These are phyloP conservation scores for Cephalotes varians DNA, from an alignment of 2,888 invertebrate genomes.

Conservation along the genomic window DNA sequence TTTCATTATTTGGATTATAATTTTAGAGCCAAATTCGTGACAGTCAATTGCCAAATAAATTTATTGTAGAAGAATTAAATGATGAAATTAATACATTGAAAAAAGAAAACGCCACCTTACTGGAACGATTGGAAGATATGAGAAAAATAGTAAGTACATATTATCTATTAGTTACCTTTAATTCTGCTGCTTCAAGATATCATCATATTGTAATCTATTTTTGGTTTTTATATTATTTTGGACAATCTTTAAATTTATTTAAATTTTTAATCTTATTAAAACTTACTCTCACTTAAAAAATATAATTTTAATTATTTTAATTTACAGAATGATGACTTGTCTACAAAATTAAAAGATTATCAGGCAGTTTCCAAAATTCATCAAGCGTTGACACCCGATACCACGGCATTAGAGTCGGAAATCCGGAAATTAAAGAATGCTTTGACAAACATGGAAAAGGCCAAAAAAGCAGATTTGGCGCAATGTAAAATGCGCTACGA, in stretches of 20 bases:
- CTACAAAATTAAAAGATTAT: slow-evolving; percentile 93
- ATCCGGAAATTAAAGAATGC: slow-evolving; percentile 89
- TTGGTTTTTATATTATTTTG: background rate
- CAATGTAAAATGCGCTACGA: slow-evolving; percentile 95
- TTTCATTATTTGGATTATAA: background rate
- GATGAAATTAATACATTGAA: slow-evolving; percentile 90
- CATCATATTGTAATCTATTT: background rate
- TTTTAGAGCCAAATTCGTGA: slow-evolving; percentile 79
- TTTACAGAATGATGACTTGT: slow-evolving; percentile 91
- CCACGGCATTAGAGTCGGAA: slow-evolving; percentile 91
- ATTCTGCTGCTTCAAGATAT: background rate
- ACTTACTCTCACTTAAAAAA: background rate
- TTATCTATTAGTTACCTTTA: background rate
- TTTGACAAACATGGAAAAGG: slow-evolving; percentile 90
- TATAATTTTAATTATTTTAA: background rate
- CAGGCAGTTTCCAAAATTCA: slow-evolving; percentile 94
- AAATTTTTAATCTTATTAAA: background rate
- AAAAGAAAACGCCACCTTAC: slow-evolving; percentile 89
- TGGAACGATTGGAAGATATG: slow-evolving; percentile 90
- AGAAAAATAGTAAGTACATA: slow-evolving; percentile 87
- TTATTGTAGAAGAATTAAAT: slow-evolving; percentile 91
- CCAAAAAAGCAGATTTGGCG: slow-evolving; percentile 92
- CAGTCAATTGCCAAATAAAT: slow-evolving; percentile 85
- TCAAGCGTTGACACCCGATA: slow-evolving; percentile 92
- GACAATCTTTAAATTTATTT: background rate